Base-by-base conservation (phyloP, 1,140 invertebrate species). In the Steinernema khuongi region DNA sequence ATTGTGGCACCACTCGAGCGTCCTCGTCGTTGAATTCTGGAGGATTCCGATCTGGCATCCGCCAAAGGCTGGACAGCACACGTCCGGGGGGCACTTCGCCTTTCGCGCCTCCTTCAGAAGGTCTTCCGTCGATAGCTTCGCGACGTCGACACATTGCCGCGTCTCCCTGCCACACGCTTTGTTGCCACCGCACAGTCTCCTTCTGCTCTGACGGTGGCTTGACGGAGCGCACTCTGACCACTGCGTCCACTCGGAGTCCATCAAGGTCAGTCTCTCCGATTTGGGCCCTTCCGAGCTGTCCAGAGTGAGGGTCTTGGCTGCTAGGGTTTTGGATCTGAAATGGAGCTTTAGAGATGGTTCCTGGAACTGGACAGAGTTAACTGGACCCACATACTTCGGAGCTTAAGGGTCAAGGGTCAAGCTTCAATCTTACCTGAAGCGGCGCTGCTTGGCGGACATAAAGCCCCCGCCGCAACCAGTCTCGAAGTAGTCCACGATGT, bases 401-500 rank as follows among this genome's bases (percentile, higher is more conserved):
- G 43, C 32, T 73, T 33, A 26, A 22, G 30, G 70, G 26, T n/a
- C 28, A 18, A 67, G 19, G 7, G 19, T 72, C 11, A 22, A 18
- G 26, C 28, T 26, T 50, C n/a, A n/a, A n/a, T n/a, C n/a, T n/a
- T n/a, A n/a, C n/a, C 31, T 0, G 31, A 1, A 26, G 0, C 60
- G 29, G 36, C 41, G 43, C 67, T 31, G 31, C 70, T 77, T 29
- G 72, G 66, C 32, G 68, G 70, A 36, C 43, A 33, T 1, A 71
- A 72, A 29, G 69, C 73, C 1, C 33, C 19, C 69, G 31, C 70
- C 73, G 68, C 82, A 83, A 14, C 71, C 71, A 1, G 83, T 81
- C 50, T 85, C 82, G 68, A 85, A 85, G 68, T 85, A 85, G 68
- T 84, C 82, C 11, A 84, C 83, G 32, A 85, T 79, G 77, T 84